Conservation (phyloP, 23 tunicate genomes). For the Diplosoma virens region DNA sequence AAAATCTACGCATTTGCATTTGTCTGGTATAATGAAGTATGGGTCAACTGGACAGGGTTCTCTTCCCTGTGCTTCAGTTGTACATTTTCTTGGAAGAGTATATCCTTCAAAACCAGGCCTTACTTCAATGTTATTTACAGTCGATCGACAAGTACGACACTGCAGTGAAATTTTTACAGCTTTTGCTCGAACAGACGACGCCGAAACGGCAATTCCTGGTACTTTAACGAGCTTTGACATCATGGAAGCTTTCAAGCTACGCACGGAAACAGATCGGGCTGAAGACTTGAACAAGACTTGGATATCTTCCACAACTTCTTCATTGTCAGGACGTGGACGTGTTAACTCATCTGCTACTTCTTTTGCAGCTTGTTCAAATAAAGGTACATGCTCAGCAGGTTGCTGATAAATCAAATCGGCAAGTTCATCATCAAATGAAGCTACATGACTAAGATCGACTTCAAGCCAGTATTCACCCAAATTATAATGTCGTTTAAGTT, state of each 20-base stretch:
- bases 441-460: conserved; percentile 83
- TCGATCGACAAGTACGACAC: conserved; percentile 79
- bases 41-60: conserved; percentile 99
- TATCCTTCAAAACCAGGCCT: conserved; percentile 95
- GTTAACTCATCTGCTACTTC: conserved; percentile 97
- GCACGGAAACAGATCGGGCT: conserved; percentile 71
- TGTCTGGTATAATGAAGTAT: conserved; percentile 91
- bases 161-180: conserved; percentile 85
- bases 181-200: conserved; percentile 82
- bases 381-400: conserved; percentile 83
- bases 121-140: conserved; percentile 60
- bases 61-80: conserved; percentile 75
- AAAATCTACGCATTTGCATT: conserved; percentile 93
- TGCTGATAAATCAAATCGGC: conserved; percentile 78
- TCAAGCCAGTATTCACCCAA: conserved; percentile 79
- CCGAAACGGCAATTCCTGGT: conserved; percentile 96
- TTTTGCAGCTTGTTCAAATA: conserved; percentile 81
- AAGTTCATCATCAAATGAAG: conserved; percentile 88
- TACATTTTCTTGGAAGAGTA: conserved; percentile 88
- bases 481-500: conserved; percentile 69
- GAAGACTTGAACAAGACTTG: conserved; percentile 81
- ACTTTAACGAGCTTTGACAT: conserved; percentile 91
- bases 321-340: conserved; percentile 87
- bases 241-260: conserved; percentile 76
- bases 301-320: conserved; percentile 70